Conservation (phyloP, 1,140 invertebrate species). For the Drosophila paulistorum region DNA sequence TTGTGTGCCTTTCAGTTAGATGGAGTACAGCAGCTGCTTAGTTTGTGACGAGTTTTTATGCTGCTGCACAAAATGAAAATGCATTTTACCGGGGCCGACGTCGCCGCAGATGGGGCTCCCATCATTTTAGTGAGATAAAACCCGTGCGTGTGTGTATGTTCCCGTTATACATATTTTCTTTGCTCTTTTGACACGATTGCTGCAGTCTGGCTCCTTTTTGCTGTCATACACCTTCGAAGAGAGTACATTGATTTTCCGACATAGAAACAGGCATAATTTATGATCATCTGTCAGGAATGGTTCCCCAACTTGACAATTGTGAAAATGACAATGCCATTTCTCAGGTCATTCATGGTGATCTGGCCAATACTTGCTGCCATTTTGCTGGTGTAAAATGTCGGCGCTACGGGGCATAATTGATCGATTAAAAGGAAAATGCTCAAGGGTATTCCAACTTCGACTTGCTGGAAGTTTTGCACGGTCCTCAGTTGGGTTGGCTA, state of each 20-base stretch:
- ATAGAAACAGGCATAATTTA: neutral
- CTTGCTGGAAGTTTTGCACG: neutral
- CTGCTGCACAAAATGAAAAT: conserved; percentile 1
- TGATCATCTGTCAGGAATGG: no score
- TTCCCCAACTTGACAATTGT: no score
- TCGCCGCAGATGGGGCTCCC: neutral
- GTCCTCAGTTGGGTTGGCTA: conserved; percentile 32
- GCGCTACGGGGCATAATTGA: neutral
- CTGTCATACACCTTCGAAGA: neutral
- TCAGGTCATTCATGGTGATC: neutral
- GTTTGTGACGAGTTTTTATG: neutral
- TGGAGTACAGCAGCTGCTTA: conserved; percentile 3
- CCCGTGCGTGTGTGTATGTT: conserved; percentile 35
- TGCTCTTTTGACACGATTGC: conserved; percentile 66
- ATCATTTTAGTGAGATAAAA: conserved; percentile 21
- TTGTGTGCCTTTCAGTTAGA: neutral
- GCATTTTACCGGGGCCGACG: neutral
- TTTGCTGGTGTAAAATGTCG: no score
- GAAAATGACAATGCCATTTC: no score
- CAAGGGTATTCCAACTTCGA: conserved; percentile 1
- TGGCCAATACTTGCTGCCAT: no score
- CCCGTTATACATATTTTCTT: conserved; percentile 68
- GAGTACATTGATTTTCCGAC: neutral
- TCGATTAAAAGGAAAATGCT: neutral
- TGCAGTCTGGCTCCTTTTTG: conserved; percentile 61